Conservation (phyloP, 2,113 vertebrate species). For the Ptyas mucosa region DNA sequence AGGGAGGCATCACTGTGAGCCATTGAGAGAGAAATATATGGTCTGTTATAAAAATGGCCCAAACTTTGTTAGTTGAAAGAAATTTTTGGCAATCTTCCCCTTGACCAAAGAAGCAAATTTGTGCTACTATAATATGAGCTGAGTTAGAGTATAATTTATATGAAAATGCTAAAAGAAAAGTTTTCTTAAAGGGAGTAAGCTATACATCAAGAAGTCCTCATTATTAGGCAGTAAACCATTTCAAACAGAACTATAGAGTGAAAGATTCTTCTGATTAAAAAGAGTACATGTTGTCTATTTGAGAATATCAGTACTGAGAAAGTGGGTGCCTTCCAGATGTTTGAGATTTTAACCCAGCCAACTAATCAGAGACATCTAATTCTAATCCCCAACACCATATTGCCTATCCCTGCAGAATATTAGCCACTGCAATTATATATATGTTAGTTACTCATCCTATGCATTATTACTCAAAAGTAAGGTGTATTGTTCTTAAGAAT, state of each 20-base stretch:
- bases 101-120: background rate
- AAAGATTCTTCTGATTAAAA: constrained; percentile 1
- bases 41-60: constrained; percentile 9
- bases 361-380: background rate
- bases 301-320: background rate
- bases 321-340: background rate
- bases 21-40: background rate
- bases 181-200: background rate
- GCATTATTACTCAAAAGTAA: background rate
- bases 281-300: background rate
- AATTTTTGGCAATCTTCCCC: background rate
- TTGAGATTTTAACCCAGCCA: background rate
- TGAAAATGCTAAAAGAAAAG: background rate
- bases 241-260: background rate
- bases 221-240: background rate
- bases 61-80: background rate
- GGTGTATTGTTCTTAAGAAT: background rate
- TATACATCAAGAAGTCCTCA: background rate
- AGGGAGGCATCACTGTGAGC: background rate
- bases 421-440: background rate
- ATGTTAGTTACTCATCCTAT: background rate
- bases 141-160: background rate
- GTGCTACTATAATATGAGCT: background rate
- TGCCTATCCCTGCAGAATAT: background rate
- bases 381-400: background rate